Conservation (phyloP, 64 coral and sea anemone genomes). For the Montipora foliosa region DNA sequence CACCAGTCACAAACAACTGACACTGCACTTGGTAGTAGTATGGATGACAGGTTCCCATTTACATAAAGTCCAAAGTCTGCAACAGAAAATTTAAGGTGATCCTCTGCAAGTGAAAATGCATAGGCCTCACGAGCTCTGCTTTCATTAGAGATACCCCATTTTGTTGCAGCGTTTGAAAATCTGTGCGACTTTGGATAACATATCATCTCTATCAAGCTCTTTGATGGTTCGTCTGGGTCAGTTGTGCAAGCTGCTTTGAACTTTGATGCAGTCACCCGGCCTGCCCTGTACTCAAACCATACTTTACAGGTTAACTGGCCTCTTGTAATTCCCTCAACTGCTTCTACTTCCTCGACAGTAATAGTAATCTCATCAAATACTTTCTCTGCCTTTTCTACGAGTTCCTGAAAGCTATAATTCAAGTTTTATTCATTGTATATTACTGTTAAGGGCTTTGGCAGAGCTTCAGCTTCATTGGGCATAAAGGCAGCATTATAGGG, state of each 20-base stretch:
- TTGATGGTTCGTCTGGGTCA: constrained; percentile 45
- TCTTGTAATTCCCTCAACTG: constrained; percentile 59
- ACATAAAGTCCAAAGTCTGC: too few relatives aligned
- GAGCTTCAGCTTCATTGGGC: too few relatives aligned
- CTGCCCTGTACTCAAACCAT: constrained; percentile 72
- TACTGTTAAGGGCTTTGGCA: constrained; percentile 21
- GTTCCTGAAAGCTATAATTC: constrained; percentile 44
- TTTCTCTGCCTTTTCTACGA: constrained; percentile 7
- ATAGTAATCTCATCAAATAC: constrained; percentile 47
- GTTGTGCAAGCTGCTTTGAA: constrained; percentile 13
- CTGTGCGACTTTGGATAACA: constrained; percentile 62
- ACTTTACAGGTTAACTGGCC: constrained; percentile 49
- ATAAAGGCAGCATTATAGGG: too few relatives aligned
- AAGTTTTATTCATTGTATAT: constrained; percentile 42
- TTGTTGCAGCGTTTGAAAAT: constrained; percentile 71
- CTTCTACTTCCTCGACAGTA: constrained; percentile 1
- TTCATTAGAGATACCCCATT: constrained; percentile 55
- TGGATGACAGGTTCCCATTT: too few relatives aligned
- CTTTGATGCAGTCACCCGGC: constrained; percentile 59
- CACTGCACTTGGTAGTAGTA: too few relatives aligned
- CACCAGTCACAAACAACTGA: too few relatives aligned
- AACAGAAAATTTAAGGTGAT: neutral
- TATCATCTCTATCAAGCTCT: constrained; percentile 61
- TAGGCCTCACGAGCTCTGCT: too few relatives aligned
- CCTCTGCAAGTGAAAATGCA: too few relatives aligned